These are phyloP conservation scores for Caenorhabditis brenneri DNA, from an alignment of 1,140 invertebrate species.

Conservation along the genomic window DNA sequence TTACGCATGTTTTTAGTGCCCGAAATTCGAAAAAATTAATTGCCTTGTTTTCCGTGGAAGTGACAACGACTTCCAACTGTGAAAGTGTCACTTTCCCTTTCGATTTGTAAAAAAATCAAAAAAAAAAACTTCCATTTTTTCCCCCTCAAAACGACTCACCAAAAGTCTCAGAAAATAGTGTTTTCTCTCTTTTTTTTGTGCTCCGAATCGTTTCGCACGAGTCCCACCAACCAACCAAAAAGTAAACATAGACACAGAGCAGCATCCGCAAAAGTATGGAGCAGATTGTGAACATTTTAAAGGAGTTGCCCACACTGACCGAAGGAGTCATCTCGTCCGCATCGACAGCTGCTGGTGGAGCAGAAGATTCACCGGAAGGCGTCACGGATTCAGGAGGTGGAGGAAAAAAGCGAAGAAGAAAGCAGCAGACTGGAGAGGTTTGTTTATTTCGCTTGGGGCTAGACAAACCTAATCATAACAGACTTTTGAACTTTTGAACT, in stretches of 20 bases:
- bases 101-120: not conserved
- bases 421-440: not conserved
- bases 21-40: not conserved
- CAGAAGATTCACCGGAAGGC: not conserved
- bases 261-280: not conserved
- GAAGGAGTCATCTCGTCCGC: slow-evolving; percentile 20
- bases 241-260: not conserved
- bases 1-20: no score
- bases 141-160: not conserved
- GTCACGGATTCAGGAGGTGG: not conserved
- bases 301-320: slow-evolving; percentile 39
- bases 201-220: slow-evolving; percentile 41
- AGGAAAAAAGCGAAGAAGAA: no score
- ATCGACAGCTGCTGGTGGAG: not conserved
- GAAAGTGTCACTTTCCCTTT: not conserved
- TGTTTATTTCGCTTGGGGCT: not conserved
- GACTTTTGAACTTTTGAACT: no score
- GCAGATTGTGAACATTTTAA: slow-evolving; percentile 42
- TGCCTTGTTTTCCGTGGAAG: not conserved
- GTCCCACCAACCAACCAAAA: slow-evolving; percentile 9
- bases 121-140: not conserved
- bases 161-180: no score
- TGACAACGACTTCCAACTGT: not conserved
- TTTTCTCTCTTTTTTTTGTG: not conserved
- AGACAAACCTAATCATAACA: no score